These are phyloP conservation scores for Diogma glabrata DNA, from an alignment of 2,888 invertebrate species.

Conservation along the genomic window DNA sequence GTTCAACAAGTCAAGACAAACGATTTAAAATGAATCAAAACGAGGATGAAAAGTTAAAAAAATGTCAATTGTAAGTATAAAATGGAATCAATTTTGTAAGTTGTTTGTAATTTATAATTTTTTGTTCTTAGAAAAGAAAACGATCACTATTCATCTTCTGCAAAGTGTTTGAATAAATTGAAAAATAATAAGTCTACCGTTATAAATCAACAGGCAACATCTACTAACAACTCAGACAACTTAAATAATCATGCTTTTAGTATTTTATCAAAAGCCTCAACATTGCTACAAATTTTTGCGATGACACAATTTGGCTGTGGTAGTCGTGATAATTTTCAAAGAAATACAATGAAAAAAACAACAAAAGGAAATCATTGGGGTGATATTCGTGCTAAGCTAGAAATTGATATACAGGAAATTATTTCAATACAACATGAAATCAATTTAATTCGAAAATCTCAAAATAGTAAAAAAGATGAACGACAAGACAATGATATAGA, in stretches of 20 bases:
- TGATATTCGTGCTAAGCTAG: slow-evolving; percentile 84
- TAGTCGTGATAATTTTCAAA: slow-evolving; percentile 48
- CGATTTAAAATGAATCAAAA: background rate
- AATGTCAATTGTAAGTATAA: too few relatives aligned
- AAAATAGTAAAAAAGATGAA: background rate
- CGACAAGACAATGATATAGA: background rate
- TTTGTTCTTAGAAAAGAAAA: too few relatives aligned
- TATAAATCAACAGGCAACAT: too few relatives aligned
- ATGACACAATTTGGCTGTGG: slow-evolving; percentile 89
- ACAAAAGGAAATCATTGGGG: slow-evolving; percentile 89
- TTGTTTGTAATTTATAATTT: too few relatives aligned
- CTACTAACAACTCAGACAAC: background rate
- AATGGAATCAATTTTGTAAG: too few relatives aligned
- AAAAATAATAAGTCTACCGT: too few relatives aligned
- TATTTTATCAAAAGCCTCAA: slow-evolving; percentile 76
- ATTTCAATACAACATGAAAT: slow-evolving; percentile 13
- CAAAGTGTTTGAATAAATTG: too few relatives aligned
- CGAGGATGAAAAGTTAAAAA: slow-evolving; percentile 7
- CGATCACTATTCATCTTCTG: too few relatives aligned
- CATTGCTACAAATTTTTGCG: slow-evolving; percentile 84
- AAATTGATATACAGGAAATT: slow-evolving; percentile 42
- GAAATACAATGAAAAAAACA: slow-evolving; percentile 73
- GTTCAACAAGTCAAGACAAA: background rate
- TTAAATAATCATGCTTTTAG: slow-evolving; percentile 33
- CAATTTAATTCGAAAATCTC: background rate